Evolutionary conservation across 2,797 vertebrate species (phyloP), one percentile per base, ranked within the genome.

Genomic region (Psittacula derbiana): DNA sequence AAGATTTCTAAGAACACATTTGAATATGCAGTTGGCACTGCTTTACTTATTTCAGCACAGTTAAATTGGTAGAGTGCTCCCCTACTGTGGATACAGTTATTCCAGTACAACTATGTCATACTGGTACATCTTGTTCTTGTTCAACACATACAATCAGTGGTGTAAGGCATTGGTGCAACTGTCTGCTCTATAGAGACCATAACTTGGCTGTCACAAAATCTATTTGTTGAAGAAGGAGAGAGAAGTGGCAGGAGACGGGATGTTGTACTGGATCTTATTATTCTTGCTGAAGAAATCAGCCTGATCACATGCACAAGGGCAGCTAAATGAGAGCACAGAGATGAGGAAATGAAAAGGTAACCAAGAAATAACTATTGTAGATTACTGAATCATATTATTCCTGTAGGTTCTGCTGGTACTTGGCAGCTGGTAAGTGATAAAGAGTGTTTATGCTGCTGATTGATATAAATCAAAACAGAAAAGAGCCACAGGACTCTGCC

Each of bases 401-500:
- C 80, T 70, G 31, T 81, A 70, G 23, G 41, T 93, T 92, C 60
- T 86, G 28, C 44, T 90, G 70, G 38, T 80, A 52, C 58, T 80
- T 92, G 47, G 82, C 76, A 95, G 38, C 33, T 92, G 67, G 70
- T 62, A 81, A 76, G 86, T 64, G 78, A 90, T 84, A 46, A 79
- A 66, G 36, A 24, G 11, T 0, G 0, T 73, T 94, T 95, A 76
- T 67, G 33, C 66, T 88, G 82, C 64, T 36, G 43, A 70, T 90
- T n/a, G 44, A 70, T 92, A 82, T 88, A 95, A 93, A 92, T 95
- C 80, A 80, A 76, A 90, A 67, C 61, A 92, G 80, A 67, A 93
- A 80, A 88, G 73, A 81, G 40, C 60, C 73, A 43, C 67, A 92
- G 76, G 90, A 84, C 74, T 96, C 73, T 1, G 0, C 40, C 75